phyloP scores from a whole-genome alignment of 2,797 vertebrate genomes.

The Arctocebus calabarensis region DNA sequence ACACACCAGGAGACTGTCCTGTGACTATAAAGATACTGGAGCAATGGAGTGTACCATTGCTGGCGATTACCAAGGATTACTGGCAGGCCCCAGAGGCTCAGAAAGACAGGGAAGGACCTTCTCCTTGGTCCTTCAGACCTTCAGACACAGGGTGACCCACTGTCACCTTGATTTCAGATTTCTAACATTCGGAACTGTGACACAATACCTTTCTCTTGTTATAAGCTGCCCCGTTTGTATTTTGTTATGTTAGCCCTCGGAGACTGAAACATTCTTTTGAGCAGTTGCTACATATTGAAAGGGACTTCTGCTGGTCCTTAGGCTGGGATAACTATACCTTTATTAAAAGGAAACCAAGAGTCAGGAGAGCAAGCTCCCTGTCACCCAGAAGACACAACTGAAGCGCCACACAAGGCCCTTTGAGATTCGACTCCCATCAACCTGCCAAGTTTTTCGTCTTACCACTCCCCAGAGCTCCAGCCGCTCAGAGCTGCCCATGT shows the following conservation, averaged over 20 bases:
- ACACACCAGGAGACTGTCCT: no score
- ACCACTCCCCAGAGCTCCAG: accelerated
- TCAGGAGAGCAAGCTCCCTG: not conserved
- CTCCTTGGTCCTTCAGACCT: not conserved
- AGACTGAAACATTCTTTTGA: not conserved
- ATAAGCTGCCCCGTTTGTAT: not conserved
- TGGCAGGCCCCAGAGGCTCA: not conserved
- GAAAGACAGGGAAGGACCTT: not conserved
- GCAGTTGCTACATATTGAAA: not conserved
- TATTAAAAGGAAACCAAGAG: not conserved
- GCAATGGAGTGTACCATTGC: not conserved
- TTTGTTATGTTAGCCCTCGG: not conserved
- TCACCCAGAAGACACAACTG: not conserved
- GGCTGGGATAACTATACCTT: not conserved
- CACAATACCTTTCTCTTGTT: not conserved
- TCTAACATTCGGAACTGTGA: not conserved
- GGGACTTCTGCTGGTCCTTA: not conserved
- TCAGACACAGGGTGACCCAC: not conserved
- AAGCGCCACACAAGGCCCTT: not conserved
- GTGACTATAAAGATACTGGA: not conserved
- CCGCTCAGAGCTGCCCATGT: not conserved
- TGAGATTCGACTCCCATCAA: not conserved
- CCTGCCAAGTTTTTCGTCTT: not conserved
- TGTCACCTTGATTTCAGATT: not conserved
- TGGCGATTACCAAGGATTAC: not conserved